These are phyloP conservation scores for Trachurus trachurus DNA, from an alignment of 2,797 vertebrate genomes.

Conservation along the genomic window DNA sequence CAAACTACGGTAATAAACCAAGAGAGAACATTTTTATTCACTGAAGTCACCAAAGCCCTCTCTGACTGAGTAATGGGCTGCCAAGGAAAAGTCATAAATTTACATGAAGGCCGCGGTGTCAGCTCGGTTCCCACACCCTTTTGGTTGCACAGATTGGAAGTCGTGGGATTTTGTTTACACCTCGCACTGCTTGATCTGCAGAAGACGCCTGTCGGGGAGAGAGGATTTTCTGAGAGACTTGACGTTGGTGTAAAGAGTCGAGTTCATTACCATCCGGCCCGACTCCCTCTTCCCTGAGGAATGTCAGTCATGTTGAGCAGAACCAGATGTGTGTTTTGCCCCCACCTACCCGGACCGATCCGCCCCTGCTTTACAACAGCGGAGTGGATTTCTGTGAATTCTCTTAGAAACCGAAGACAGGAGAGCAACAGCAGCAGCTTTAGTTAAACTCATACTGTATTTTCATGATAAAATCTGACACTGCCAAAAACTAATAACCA, in stretches of 20 bases:
- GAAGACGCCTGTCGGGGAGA: constrained; percentile 1
- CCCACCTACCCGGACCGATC: constrained; percentile 15
- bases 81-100: constrained; percentile 29
- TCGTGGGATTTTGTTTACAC: constrained; percentile 43
- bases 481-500: too few relatives aligned
- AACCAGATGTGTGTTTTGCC: constrained; percentile 60
- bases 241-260: constrained; percentile 9
- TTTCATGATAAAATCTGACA: too few relatives aligned
- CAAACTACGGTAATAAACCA: constrained; percentile 25
- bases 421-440: too few relatives aligned
- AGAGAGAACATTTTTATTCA: constrained; percentile 46
- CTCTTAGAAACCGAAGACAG: too few relatives aligned
- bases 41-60: constrained; percentile 47
- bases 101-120: background rate
- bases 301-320: constrained; percentile 57
- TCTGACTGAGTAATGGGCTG: constrained; percentile 16
- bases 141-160: constrained; percentile 22
- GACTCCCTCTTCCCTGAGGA: constrained; percentile 47
- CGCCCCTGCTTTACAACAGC: background rate
- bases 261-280: constrained; percentile 20
- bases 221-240: background rate
- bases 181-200: constrained; percentile 26
- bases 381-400: background rate
- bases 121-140: constrained; percentile 32
- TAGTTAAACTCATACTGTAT: too few relatives aligned